Conservation (phyloP, 2,888 invertebrate genomes). For the Rhingia campestris region DNA sequence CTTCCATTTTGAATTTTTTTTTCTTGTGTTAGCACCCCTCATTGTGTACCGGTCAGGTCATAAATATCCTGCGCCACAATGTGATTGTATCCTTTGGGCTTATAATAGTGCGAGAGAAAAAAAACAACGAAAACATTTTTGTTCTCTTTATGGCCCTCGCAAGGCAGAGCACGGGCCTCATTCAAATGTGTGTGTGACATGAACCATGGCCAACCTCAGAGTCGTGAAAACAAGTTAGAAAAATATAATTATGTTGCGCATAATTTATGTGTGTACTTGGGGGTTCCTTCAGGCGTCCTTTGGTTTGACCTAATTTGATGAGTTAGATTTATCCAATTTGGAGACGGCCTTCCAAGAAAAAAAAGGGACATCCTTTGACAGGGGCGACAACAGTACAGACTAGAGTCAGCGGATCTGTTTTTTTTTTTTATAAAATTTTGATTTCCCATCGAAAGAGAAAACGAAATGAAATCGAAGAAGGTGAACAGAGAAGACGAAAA, state of each 20-base stretch:
- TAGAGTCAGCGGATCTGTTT: conserved; percentile 38
- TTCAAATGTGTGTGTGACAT: conserved; percentile 25
- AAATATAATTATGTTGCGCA: conserved; percentile 69
- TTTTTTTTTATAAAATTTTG: conserved; percentile 21
- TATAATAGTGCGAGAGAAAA: not conserved
- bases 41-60: conserved; percentile 52
- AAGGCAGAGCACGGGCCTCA: conserved; percentile 33
- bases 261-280: conserved; percentile 52
- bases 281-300: not conserved
- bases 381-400: not conserved
- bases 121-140: conserved; percentile 40
- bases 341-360: conserved; percentile 23
- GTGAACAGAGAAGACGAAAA: not conserved
- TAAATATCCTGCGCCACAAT: conserved; percentile 59
- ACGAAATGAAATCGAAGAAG: conserved; percentile 45
- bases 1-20: not conserved
- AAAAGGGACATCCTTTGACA: conserved; percentile 27
- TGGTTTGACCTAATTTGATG: conserved; percentile 41
- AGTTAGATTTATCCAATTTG: conserved; percentile 6
- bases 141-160: conserved; percentile 39
- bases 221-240: conserved; percentile 25
- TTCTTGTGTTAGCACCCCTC: conserved; percentile 58
- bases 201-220: not conserved
- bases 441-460: conserved; percentile 49
- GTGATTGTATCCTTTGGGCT: conserved; percentile 30